Evolutionary conservation across 1,140 invertebrate genomes (phyloP), one percentile per base, ranked within the genome.

Genomic region (Teleogryllus occipitalis): DNA sequence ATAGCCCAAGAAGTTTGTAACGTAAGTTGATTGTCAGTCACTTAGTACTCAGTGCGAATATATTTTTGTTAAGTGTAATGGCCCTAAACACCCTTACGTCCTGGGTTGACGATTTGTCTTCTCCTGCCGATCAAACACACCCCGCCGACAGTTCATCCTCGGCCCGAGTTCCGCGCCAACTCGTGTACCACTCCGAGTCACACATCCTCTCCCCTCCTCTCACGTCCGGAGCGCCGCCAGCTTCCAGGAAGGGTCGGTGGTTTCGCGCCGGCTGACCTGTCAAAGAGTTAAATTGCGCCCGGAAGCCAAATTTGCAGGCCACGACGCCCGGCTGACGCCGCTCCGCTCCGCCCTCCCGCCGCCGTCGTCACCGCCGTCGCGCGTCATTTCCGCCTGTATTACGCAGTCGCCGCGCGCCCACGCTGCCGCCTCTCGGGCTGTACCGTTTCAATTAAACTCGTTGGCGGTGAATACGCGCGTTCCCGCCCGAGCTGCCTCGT

Each of bases 211-310:
- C 5, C 1, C 27, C 5, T 39, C 27, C 27, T 39, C 27, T 39
- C 27, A 39, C 27, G 27, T 1, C 27, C 27, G 27, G 27, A 39
- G 27, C 27, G 27, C 27, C 27, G 27, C 27, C 27, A 39, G 27
- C 27, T 39, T 39, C 27, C 27, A 39, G 54, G 54, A 10, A 14
- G 54, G 10, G 10, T 18, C 54, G 54, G 54, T 65, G 54, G 54
- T 18, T 10, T 65, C 54, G 10, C 54, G 10, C 18, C 54, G 54
- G 54, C 54, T 65, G 54, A 65, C 54, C 54, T 65, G 54, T 65
- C 54, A 65, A 65, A 65, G 54, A 65, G 54, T 65, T 65, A 65
- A 65, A 65, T 65, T 65, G 54, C 54, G 54, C 54, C 54, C 54
- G 54, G 54, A 65, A 65, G 54, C 54, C 10, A 65, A 65, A 14